Conservation (phyloP, 2,888 invertebrate genomes). For the Rotaria magnacalcarata region DNA sequence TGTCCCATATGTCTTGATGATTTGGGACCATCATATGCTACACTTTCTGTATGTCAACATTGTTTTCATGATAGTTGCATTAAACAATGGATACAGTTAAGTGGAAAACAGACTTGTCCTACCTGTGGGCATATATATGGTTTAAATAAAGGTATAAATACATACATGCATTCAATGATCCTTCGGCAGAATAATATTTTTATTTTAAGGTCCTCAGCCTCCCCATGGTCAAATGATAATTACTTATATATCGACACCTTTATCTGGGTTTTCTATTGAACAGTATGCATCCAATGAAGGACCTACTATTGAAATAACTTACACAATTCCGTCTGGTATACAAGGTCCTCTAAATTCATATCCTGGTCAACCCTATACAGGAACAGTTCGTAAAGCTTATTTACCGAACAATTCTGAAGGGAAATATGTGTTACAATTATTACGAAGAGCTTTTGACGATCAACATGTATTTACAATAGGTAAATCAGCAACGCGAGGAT, state of each 20-base stretch:
- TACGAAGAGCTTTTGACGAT: conserved; percentile 51
- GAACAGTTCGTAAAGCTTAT: conserved; percentile 51
- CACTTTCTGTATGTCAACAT: neutral
- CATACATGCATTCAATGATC: neutral
- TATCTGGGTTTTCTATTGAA: neutral
- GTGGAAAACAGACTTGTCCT: conserved; percentile 12
- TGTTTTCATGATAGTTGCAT: neutral
- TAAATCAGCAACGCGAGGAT: conserved; percentile 51
- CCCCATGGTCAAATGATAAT: neutral
- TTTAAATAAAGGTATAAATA: neutral
- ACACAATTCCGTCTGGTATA: neutral
- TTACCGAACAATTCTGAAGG: conserved; percentile 52
- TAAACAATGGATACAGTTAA: neutral
- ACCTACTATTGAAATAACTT: conserved; percentile 6
- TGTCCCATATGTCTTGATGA: conserved; percentile 6
- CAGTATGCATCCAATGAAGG: neutral
- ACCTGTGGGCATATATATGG: neutral
- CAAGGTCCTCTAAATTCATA: conserved; percentile 50
- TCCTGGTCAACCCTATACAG: conserved; percentile 51
- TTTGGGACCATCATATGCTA: neutral
- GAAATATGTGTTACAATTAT: conserved; percentile 49
- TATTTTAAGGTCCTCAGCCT: neutral
- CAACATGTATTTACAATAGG: conserved; percentile 53
- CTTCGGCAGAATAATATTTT: neutral
- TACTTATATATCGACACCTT: neutral